Percentiles rank a stretch among this genome's conserved stretches.
phyloP scores from a whole-genome alignment of 2,113 vertebrate genomes.

The Zosterops lateralis region DNA sequence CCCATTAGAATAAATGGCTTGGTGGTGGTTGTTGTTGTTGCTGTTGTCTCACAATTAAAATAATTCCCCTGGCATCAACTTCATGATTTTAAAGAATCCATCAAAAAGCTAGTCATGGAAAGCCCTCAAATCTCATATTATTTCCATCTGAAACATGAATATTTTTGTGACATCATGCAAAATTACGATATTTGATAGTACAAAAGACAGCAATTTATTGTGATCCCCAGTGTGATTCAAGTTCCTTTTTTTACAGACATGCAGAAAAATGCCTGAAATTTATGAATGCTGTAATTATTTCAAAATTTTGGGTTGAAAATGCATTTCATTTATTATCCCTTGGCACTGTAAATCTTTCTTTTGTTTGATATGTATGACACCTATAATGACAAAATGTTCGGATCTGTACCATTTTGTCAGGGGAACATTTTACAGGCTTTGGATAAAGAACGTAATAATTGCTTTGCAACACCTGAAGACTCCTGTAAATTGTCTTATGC shows the following conservation, averaged over 20 bases:
- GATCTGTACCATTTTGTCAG: constrained; percentile 8
- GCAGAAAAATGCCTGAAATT: neutral
- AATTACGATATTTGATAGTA: neutral
- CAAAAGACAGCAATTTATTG: neutral
- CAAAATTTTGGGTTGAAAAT: neutral
- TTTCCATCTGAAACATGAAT: neutral
- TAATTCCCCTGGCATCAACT: neutral
- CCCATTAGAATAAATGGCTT: neutral
- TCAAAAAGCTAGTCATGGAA: neutral
- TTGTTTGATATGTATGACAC: neutral
- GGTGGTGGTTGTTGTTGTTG: neutral
- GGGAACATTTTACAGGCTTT: neutral
- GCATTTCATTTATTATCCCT: neutral
- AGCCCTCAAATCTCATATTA: neutral
- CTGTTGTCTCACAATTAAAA: constrained; percentile 12
- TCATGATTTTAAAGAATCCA: neutral
- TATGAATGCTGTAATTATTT: neutral
- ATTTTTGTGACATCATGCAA: neutral
- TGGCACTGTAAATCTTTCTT: neutral
- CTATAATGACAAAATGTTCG: constrained; percentile 20
- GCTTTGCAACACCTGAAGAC: constrained; percentile 4
- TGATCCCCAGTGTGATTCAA: neutral
- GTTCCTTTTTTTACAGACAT: neutral
- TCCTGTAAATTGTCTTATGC: constrained; percentile 11
- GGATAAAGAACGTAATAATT: neutral